Conservation (phyloP, 2,797 vertebrate genomes). For the Eupleurogrammus muticus region DNA sequence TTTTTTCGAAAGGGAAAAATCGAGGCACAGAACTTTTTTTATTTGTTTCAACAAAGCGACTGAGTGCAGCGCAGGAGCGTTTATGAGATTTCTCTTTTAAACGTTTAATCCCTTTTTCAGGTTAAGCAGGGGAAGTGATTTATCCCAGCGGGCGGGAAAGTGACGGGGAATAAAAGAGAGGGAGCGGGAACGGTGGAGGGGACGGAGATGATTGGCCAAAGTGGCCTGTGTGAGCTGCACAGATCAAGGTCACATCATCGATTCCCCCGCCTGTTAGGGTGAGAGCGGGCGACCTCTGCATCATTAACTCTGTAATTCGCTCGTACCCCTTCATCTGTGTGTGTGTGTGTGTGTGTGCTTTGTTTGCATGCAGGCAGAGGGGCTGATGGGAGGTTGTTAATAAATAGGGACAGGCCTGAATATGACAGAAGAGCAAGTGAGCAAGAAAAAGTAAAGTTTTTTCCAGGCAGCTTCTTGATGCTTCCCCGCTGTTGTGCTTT, state of each 20-base stretch:
- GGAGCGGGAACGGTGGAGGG: constrained; percentile 31
- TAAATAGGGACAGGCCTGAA: constrained; percentile 37
- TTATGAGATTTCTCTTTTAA: constrained; percentile 44
- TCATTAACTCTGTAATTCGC: constrained; percentile 57
- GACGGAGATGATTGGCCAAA: constrained; percentile 40
- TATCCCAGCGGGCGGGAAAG: constrained; percentile 44
- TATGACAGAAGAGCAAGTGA: constrained; percentile 44
- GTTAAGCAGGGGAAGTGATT: constrained; percentile 57
- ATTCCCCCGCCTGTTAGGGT: constrained; percentile 39
- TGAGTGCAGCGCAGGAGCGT: constrained; percentile 68
- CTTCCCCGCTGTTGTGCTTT: constrained; percentile 7
- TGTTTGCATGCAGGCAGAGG: constrained; percentile 39
- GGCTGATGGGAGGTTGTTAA: constrained; percentile 47
- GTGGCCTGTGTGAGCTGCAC: constrained; percentile 29
- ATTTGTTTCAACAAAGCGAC: constrained; percentile 44
- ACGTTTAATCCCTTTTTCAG: constrained; percentile 67
- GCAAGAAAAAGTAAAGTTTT: constrained; percentile 52
- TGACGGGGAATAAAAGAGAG: constrained; percentile 20
- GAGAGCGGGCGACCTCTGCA: constrained; percentile 52
- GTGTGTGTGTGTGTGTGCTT: constrained; percentile 29
- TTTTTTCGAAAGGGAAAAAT: constrained; percentile 23
- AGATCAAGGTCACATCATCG: constrained; percentile 55
- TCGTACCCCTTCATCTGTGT: constrained; percentile 20
- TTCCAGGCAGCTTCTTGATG: constrained; percentile 46
- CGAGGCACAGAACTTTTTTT: constrained; percentile 14